Conservation (phyloP, 2,113 vertebrate genomes). For the Desmodus rotundus region DNA sequence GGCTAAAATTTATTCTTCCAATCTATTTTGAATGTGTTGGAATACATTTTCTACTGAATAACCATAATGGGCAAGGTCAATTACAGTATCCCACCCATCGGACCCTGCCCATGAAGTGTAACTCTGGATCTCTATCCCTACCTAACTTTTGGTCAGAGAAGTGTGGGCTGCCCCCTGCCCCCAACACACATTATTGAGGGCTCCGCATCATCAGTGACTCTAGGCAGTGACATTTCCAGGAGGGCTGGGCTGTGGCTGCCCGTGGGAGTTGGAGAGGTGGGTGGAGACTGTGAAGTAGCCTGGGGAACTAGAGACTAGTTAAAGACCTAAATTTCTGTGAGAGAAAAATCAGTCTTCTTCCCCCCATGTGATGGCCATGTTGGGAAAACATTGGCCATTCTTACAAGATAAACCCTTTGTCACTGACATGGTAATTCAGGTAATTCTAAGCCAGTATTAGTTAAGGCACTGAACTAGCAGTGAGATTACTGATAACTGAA, state of each 20-base stretch:
- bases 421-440: not conserved
- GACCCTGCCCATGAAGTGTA: not conserved
- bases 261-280: accelerated
- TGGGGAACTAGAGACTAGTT: not conserved
- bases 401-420: not conserved
- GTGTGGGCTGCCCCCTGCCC: not conserved
- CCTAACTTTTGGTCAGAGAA: not conserved
- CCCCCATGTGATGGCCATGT: not conserved
- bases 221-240: no score
- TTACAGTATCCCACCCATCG: not conserved
- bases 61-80: not conserved
- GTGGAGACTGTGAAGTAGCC: not conserved
- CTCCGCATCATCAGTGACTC: not conserved
- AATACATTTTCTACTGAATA: not conserved
- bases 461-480: not conserved
- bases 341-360: not conserved
- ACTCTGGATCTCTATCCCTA: not conserved
- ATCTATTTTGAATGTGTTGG: not conserved
- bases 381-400: not conserved
- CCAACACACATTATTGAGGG: no score
- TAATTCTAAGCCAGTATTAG: not conserved
- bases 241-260: not conserved
- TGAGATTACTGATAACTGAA: not conserved
- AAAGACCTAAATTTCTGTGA: not conserved
- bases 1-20: not conserved